phyloP scores from a whole-genome alignment of 2,797 vertebrate genomes.

The Myotis findleyi region DNA sequence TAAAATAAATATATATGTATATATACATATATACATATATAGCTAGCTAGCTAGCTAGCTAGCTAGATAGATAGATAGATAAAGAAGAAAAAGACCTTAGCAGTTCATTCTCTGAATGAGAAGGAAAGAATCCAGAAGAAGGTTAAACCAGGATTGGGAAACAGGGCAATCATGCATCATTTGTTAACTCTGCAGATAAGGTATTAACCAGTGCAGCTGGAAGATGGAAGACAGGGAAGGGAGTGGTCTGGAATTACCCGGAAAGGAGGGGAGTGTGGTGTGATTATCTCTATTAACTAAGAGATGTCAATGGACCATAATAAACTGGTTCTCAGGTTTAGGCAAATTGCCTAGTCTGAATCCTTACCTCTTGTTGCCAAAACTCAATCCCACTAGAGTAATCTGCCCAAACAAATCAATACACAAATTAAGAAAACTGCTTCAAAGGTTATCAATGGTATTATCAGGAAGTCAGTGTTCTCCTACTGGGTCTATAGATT shows the following conservation, averaged over 20 bases:
- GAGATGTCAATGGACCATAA: no score
- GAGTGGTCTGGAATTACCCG: neutral
- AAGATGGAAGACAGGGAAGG: neutral
- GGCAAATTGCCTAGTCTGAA: neutral
- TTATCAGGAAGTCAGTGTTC: neutral
- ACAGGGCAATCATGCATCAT: neutral
- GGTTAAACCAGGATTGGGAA: neutral
- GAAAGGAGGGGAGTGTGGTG: neutral
- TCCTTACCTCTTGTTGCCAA: conserved; percentile 2
- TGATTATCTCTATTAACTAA: neutral
- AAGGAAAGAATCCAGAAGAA: neutral
- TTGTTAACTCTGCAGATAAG: neutral
- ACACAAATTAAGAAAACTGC: neutral
- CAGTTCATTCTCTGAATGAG: neutral
- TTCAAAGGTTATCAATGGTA: neutral
- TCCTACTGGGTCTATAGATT: neutral
- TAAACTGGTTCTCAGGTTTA: neutral
- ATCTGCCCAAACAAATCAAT: neutral
- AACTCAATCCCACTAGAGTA: neutral
- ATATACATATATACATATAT: no score
- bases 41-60: no score
- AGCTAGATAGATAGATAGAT: no score
- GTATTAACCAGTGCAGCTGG: neutral
- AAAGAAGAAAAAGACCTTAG: neutral
- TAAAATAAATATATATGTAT: no score